Evolutionary conservation across 2,797 vertebrate genomes (phyloP).

Genomic region (Sparus aurata): DNA sequence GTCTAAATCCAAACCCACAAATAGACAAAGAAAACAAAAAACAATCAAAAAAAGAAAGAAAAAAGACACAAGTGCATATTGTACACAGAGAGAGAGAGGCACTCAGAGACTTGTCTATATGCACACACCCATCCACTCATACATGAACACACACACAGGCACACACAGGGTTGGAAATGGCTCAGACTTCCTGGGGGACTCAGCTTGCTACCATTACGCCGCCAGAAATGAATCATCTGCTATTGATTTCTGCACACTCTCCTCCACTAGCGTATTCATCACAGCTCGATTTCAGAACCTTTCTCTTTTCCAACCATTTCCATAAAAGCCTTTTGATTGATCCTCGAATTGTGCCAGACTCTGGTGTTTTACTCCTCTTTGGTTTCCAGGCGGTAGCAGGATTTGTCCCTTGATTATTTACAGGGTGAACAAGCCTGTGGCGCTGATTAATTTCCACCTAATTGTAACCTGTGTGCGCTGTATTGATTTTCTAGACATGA

Average conservation of each 20-base stretch:
- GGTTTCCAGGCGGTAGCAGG: conserved; percentile 52
- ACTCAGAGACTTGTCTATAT: neutral
- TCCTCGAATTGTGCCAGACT: conserved; percentile 56
- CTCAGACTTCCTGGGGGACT: conserved; percentile 62
- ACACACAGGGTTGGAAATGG: conserved; percentile 55
- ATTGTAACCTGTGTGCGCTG: conserved; percentile 76
- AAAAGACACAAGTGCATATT: neutral
- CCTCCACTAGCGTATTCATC: conserved; percentile 64
- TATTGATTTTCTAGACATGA: conserved; percentile 76
- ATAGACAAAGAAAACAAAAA: too few species aligned
- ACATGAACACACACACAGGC: conserved; percentile 8
- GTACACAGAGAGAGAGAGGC: neutral
- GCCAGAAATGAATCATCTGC: conserved; percentile 78
- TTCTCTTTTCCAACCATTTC: conserved; percentile 71
- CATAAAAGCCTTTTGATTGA: conserved; percentile 81
- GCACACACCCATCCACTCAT: conserved; percentile 8
- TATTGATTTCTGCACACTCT: conserved; percentile 76
- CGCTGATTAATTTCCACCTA: conserved; percentile 81
- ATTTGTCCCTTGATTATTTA: conserved; percentile 77
- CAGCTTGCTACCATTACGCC: conserved; percentile 70
- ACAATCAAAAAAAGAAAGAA: too few species aligned
- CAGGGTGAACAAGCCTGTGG: conserved; percentile 59
- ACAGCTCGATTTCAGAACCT: conserved; percentile 69
- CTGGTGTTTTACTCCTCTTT: conserved; percentile 53
- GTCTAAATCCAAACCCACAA: too few species aligned